Evolutionary conservation across 2,797 vertebrate species (phyloP), one percentile per base, ranked within the genome.

Genomic region (Syndactyla subalaris): DNA sequence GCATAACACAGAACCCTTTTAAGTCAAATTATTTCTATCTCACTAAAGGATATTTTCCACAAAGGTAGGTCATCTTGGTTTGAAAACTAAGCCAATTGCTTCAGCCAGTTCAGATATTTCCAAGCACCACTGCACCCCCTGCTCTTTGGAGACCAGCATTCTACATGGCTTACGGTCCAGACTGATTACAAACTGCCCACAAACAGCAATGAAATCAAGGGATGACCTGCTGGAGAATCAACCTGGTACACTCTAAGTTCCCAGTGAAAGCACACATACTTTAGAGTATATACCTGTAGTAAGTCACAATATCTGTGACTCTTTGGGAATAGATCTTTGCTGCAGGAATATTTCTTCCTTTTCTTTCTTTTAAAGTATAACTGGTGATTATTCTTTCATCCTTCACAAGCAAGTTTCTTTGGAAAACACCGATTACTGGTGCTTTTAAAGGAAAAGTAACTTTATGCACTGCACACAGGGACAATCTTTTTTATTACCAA

Each of bases 361-460:
- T 39, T 39, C 6, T 45, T 54, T 19, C 22, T 66, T 79, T 84
- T 55, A 57, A 75, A 89, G 36, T 12, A 23, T 8, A 75, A 39
- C 14, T 12, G 65, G 39, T 27, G 13, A n/a, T 66, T 48, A 7
- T 13, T 30, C 49, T 72, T 85, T 72, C 30, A 17, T 17, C 10
- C 90, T 70, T 18, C 20, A 21, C 3, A 39, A 51, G 6, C 19
- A 88, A 45, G 32, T 16, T 41, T 85, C 12, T 52, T 71, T 46
- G 11, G 39, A 83, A 92, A 86, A 63, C 24, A 74, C 12, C 5
- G 5, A 0, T 26, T 61, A 78, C 15, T 9, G 5, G 3, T 30
- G 21, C 23, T 89, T 85, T 89, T 63, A 49, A 79, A 80, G 38
- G 17, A 80, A 87, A 85, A 58, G 7, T 12, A 82, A 79, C 21